Evolutionary conservation across 2,888 invertebrate species (phyloP).

Genomic region (Suillia variegata): DNA sequence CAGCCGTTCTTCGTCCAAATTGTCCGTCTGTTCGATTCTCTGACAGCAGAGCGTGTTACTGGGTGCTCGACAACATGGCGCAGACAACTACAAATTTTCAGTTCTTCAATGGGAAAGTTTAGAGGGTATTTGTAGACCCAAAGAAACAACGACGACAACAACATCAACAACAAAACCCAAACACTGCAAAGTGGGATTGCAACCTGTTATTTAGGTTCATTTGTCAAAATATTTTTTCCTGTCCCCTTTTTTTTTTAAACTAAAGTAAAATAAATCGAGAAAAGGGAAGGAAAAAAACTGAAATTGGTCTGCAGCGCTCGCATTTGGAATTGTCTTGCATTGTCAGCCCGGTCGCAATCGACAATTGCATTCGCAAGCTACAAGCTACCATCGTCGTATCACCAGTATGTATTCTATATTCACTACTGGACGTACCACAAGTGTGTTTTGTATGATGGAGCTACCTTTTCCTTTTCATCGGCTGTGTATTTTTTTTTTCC

Average conservation of each 20-base stretch:
- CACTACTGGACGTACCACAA: background rate
- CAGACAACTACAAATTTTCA: slow-evolving; percentile 2
- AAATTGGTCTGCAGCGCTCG: slow-evolving; percentile 25
- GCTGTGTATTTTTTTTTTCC: slow-evolving; percentile 2
- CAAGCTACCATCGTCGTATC: background rate
- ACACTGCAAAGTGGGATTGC: slow-evolving; percentile 40
- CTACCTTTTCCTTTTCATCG: background rate
- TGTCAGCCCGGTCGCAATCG: background rate
- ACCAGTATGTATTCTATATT: no score
- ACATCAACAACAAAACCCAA: no score
- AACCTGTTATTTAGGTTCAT: slow-evolving; percentile 64
- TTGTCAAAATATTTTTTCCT: slow-evolving; percentile 61
- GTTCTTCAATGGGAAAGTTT: slow-evolving; percentile 25
- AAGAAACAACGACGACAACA: slow-evolving; percentile 10
- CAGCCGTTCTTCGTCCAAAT: slow-evolving; percentile 19
- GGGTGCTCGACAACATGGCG: background rate
- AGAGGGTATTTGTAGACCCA: slow-evolving; percentile 2
- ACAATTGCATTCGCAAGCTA: slow-evolving; percentile 3
- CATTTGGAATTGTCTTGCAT: background rate
- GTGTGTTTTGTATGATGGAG: background rate
- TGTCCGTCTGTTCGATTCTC: background rate
- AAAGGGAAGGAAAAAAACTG: background rate
- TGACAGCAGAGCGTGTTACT: background rate
- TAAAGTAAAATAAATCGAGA: no score
- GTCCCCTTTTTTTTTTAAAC: slow-evolving; percentile 35